Evolutionary conservation across 2,113 vertebrate species (phyloP), one percentile per base, ranked within the genome.

Genomic region (Indri indri): DNA sequence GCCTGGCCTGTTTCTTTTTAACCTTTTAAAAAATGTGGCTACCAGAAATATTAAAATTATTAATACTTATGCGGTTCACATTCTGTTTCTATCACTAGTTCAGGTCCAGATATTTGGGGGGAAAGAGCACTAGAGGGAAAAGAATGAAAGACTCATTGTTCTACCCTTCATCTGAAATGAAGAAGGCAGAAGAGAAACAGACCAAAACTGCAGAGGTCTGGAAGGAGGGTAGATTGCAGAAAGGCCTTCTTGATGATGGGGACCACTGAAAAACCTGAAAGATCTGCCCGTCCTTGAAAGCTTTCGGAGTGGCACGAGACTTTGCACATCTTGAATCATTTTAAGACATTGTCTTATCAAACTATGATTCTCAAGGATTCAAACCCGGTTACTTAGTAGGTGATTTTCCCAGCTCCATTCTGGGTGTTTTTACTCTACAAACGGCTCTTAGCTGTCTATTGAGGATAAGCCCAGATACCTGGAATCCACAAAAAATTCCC

Each of bases 401-500:
- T 14, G 12, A 63, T 76, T 83, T 82, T 73, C 57, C 42, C 45
- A 68, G 22, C 42, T 83, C 50, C 34, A n/a, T 13, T 76, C 25
- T 40, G 20, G 25, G 65, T 52, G 18, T 81, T 65, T 96, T 77
- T 47, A 80, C 30, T 74, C 34, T 54, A 32, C 34, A 66, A 68
- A 73, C 74, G 70, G 27, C 25, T 89, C 37, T 71, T 74, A 77
- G 20, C 37, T 65, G 6, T 59, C n/a, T 85, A 10, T 30, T 50
- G 34, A 68, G 47, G 77, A 71, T 66, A 25, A 92, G 12, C 68
- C 63, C 63, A 68, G 61, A 47, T 37, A 91, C 6, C 22, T 61
- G 54, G 86, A 90, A 88, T 88, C 88, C 88, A 92, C 65, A 71
- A 65, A 82, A 90, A 54, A 73, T 71, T 88, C 70, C 14, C 23